Base-by-base conservation (phyloP, 2,888 invertebrate genomes). In the Tenthredo livida region DNA sequence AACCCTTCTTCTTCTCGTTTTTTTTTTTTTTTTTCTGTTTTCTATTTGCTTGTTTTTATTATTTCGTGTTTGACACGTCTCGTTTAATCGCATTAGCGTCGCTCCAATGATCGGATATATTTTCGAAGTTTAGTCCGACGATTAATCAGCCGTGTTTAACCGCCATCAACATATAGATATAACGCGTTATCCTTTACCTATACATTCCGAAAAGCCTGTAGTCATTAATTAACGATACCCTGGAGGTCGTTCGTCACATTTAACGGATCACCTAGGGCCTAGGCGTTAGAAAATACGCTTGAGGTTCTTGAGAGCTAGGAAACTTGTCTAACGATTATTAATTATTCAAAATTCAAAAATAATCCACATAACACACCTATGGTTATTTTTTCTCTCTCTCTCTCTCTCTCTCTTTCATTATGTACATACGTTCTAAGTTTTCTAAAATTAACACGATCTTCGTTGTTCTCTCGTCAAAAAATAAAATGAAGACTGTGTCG, bases 131-230 rank as follows among this genome's bases (percentile, higher is more conserved):
- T 50, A 17, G 15, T 50, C 50, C 17, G n/a, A 47, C 77, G 25
- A 50, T 77, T 77, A 77, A 77, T 77, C 77, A 77, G 50, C 50
- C 37, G 58, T 80, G 80, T 80, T 80, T 61, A 80, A 80, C 80
- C 80, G 40, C 40, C 10, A 61, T 61, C 80, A 40, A 58, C 80
- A 40, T 15, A 17, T 15, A 17, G 61, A 61, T 40, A 61, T 40
- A 61, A 12, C 37, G 37, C 58, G 80, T 80, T 77, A 77, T 77
- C 77, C 77, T 54, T 77, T 77, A 25, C 50, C 37, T 50, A 80
- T 80, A 80, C 12, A 80, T 80, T 80, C 58, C 61, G 33, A 21
- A 80, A 61, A 61, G 40, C 40, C 21, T 61, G n/a, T 58, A 40
- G 58, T n/a, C n/a, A 40, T 40, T 80, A 80, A 80, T 80, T 80